phyloP scores from a whole-genome alignment of 2,113 vertebrate species.

The Microcebus griseorufus region DNA sequence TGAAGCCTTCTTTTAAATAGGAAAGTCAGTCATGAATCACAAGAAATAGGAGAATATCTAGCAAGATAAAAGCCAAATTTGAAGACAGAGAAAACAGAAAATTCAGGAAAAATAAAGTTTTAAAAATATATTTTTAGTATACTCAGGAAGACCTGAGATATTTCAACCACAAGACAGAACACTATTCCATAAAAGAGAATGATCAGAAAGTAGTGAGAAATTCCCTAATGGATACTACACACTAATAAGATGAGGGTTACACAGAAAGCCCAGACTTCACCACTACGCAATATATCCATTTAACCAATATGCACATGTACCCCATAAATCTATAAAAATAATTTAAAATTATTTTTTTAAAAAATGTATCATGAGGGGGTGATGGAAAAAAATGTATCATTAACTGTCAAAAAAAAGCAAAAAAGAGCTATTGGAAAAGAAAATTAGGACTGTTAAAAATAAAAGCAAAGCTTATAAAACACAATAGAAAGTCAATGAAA shows the following conservation, averaged over 20 bases:
- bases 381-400: no score
- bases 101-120: neutral
- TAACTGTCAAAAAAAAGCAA: neutral
- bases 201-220: no score
- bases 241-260: no score
- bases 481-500: neutral
- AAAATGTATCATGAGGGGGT: no score
- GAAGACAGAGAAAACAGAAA: neutral
- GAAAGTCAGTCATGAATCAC: neutral
- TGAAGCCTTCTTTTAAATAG: neutral
- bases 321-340: no score
- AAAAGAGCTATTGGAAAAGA: neutral
- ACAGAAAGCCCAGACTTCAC: no score
- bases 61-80: neutral
- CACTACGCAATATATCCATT: no score
- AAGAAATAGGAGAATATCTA: neutral
- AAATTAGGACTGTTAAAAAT: neutral
- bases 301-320: no score
- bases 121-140: neutral
- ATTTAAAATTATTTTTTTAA: no score
- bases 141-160: neutral
- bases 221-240: no score
- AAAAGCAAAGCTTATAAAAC: neutral
- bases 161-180: neutral
- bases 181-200: neutral